Base-by-base conservation (phyloP, 2,888 invertebrate genomes). In the Julus scandinavius region DNA sequence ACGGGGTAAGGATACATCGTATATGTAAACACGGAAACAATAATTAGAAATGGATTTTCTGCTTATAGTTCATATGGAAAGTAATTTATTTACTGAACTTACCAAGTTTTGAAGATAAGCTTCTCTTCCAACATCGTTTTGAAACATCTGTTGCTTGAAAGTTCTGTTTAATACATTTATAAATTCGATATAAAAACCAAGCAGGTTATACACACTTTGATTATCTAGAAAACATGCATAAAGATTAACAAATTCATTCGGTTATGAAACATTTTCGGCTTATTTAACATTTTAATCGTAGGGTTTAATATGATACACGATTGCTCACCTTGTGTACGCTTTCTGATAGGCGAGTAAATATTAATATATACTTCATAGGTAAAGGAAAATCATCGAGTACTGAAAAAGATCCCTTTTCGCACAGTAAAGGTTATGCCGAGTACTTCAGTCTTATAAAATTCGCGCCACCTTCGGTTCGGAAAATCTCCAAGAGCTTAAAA, bases 231-330 rank as follows among this genome's bases (percentile, higher is more conserved):
- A 63, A 11, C 63, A 63, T 58, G 1, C 20, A 20, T 7, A 63
- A 63, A 63, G 63, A 7, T 7, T 20, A 20, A 72, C 5, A 29
- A 29, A 72, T 72, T 1, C 11, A 29, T n/a, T 6, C 13, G 72
- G 9, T 29, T 11, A 72, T 72, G 20, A 29, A 29, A 72, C 11
- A 45, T 7, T 6, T 9, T 72, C 29, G 29, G 72, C 72, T 72
- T 29, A 72, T 72, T 72, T 29, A 72, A 72, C 72, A 72, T 72
- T 72, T 72, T 72, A 72, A 72, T 72, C 29, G 29, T 72, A 72
- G n/a, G 58, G 72, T 72, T 29, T 72, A 72, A 72, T 72, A 72
- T 72, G 72, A 72, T 72, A 72, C 72, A 72, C 72, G 29, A 72
- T 72, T 72, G 29, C 72, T 72, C 72, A 72, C 72, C 72, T 72